These are phyloP conservation scores for Odocoileus hemionus DNA, from an alignment of 2,113 vertebrate species.

Conservation along the genomic window DNA sequence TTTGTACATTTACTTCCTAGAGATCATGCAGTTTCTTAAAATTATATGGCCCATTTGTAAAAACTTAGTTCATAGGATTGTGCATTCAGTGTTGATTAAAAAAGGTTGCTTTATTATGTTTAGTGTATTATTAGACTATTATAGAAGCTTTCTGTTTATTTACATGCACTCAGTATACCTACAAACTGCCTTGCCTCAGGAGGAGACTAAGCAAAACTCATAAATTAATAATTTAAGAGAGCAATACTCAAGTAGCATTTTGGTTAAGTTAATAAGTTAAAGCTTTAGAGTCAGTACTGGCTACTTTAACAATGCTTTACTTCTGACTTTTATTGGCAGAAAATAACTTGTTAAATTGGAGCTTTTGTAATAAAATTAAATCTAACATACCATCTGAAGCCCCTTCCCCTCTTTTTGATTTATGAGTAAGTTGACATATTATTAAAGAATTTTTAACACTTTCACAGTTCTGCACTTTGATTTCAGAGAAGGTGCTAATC, in stretches of 20 bases:
- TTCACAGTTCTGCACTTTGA: constrained; percentile 61
- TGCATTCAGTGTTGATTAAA: constrained; percentile 49
- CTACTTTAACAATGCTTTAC: constrained; percentile 60
- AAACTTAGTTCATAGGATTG: constrained; percentile 21
- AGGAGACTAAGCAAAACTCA: constrained; percentile 49
- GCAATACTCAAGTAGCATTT: constrained; percentile 46
- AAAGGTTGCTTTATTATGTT: constrained; percentile 55
- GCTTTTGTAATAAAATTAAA: constrained; percentile 61
- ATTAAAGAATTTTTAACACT: constrained; percentile 46
- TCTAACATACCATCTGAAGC: constrained; percentile 51
- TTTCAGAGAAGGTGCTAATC: constrained; percentile 56
- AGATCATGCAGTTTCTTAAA: constrained; percentile 18
- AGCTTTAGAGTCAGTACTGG: constrained; percentile 42
- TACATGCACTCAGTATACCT: constrained; percentile 28
- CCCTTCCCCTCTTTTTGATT: constrained; percentile 46
- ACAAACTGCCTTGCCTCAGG: constrained; percentile 30
- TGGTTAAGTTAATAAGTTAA: constrained; percentile 60
- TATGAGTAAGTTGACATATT: constrained; percentile 54
- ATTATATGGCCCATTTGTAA: constrained; percentile 52
- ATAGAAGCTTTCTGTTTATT: constrained; percentile 61
- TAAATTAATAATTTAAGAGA: constrained; percentile 64
- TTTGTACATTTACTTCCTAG: constrained; percentile 54
- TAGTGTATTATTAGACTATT: constrained; percentile 38
- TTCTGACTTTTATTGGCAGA: constrained; percentile 70
- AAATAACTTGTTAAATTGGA: constrained; percentile 64